These are phyloP conservation scores for Pollenia griseotomentosa DNA, from an alignment of 2,888 invertebrate species.

Conservation along the genomic window DNA sequence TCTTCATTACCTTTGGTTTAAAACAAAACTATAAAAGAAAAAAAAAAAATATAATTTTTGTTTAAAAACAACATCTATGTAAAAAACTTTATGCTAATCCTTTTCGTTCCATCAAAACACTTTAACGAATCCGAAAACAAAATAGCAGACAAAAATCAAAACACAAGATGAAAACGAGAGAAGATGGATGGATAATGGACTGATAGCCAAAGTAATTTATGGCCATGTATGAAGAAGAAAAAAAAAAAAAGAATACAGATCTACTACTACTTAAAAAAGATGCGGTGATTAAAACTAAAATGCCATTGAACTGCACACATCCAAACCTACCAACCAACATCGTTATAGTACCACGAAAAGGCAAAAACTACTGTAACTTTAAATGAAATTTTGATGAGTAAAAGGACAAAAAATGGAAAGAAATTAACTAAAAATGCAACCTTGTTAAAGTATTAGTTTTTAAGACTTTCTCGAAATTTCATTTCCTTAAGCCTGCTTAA, in stretches of 20 bases:
- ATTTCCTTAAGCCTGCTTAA: conserved; percentile 8
- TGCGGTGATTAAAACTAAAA: conserved; percentile 66
- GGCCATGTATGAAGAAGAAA: conserved; percentile 19
- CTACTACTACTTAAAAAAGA: conserved; percentile 37
- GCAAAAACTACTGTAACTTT: conserved; percentile 31
- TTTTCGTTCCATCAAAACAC: conserved; percentile 67
- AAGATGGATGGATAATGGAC: conserved; percentile 61
- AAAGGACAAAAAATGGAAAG: conserved; percentile 2
- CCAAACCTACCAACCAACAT: neutral
- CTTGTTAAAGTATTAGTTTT: conserved; percentile 44
- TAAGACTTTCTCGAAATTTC: conserved; percentile 32
- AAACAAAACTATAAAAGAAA: conserved; percentile 42
- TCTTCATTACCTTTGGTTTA: conserved; percentile 23
- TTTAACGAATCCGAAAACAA: conserved; percentile 21
- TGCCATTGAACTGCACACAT: conserved; percentile 27
- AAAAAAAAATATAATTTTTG: conserved; percentile 27
- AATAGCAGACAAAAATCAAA: neutral
- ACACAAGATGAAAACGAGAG: conserved; percentile 37
- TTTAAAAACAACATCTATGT: conserved; percentile 18
- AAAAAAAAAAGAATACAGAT: conserved; percentile 9
- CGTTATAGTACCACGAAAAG: conserved; percentile 8
- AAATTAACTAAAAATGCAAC: conserved; percentile 36
- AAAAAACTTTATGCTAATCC: conserved; percentile 65
- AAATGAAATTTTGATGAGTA: conserved; percentile 14
- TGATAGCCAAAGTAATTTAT: conserved; percentile 65